Percentiles rank a stretch among this genome's conserved stretches.
Evolutionary conservation across 2,797 vertebrate genomes (phyloP).

Genomic region (Amniataba percoides): DNA sequence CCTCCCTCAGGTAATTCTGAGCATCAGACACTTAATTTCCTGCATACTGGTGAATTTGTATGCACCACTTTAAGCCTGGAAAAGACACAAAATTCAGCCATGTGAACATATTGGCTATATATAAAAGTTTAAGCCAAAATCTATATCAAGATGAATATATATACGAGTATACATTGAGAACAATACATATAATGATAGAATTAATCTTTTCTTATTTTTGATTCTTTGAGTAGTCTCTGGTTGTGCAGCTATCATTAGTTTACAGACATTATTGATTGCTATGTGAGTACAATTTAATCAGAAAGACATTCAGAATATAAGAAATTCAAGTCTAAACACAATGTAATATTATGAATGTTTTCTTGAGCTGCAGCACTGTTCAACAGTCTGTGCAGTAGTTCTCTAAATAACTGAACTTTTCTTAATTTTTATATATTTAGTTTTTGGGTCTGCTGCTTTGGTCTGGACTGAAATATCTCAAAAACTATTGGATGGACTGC

Average conservation of each 20-base stretch:
- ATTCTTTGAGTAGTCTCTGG: background rate
- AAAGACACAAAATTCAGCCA: no score
- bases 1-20: no score
- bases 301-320: background rate
- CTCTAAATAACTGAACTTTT: background rate
- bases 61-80: no score
- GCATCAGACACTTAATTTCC: no score
- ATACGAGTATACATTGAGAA: background rate
- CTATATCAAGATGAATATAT: constrained; percentile 16
- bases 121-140: constrained; percentile 2
- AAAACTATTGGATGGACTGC: background rate
- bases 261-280: background rate
- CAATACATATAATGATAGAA: background rate
- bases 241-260: background rate
- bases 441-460: background rate
- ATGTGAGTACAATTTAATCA: background rate
- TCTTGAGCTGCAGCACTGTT: background rate
- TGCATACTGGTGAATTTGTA: no score
- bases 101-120: no score
- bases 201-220: background rate
- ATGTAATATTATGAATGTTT: background rate
- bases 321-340: background rate
- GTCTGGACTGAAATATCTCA: background rate
- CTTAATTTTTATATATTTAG: background rate
- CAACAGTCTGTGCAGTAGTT: background rate